These are phyloP conservation scores for Halictus rubicundus DNA, from an alignment of 1,140 invertebrate genomes.

Conservation along the genomic window DNA sequence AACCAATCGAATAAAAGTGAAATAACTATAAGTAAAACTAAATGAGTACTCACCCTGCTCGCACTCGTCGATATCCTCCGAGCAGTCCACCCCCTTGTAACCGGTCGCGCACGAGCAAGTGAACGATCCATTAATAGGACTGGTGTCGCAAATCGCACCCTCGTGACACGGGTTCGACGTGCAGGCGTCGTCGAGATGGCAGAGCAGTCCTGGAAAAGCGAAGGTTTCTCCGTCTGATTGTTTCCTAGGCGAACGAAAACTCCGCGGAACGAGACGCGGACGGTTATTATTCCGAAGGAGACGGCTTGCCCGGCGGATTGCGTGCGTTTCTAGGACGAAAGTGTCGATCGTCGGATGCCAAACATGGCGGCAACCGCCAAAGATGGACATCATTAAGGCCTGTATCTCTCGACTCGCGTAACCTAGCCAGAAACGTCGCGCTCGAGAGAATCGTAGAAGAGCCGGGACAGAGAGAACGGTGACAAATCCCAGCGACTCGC, in stretches of 20 bases:
- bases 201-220: constrained; percentile 87
- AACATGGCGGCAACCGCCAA: constrained; percentile 62
- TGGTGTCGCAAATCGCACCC: constrained; percentile 96
- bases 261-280: background rate
- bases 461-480: background rate
- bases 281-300: constrained; percentile 22
- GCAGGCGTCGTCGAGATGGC: constrained; percentile 97
- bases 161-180: constrained; percentile 97
- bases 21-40: too few species aligned
- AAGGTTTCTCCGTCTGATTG: background rate
- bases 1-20: too few species aligned
- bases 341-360: constrained; percentile 55
- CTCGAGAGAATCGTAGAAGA: constrained; percentile 17
- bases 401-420: constrained; percentile 4
- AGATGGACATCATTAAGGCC: constrained; percentile 72
- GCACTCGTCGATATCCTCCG: constrained; percentile 97
- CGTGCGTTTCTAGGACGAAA: constrained; percentile 69
- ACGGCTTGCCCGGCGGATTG: background rate
- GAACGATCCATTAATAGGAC: constrained; percentile 96
- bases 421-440: constrained; percentile 1
- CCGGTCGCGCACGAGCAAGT: constrained; percentile 96
- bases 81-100: constrained; percentile 95
- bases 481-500: constrained; percentile 42
- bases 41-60: constrained; percentile 87
- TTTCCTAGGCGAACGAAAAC: background rate